Conservation (phyloP, 2,797 vertebrate genomes). For the Merluccius polli region DNA sequence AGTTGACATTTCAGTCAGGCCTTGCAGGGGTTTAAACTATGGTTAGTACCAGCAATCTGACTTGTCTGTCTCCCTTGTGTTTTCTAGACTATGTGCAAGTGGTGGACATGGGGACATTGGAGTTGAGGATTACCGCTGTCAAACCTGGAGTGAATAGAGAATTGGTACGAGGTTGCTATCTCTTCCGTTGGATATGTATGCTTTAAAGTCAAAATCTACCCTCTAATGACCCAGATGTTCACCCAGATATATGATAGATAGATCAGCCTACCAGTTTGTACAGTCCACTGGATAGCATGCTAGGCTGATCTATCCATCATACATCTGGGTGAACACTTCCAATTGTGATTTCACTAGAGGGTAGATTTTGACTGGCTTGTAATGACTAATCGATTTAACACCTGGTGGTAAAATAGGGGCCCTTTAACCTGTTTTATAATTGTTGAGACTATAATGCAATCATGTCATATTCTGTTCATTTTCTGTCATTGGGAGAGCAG, state of each 20-base stretch:
- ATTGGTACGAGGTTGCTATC: conserved; percentile 71
- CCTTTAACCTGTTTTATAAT: too few species aligned
- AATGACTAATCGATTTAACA: too few species aligned
- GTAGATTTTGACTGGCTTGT: too few species aligned
- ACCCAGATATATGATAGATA: too few species aligned
- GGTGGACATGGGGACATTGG: conserved; percentile 94
- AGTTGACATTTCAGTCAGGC: conserved; percentile 23
- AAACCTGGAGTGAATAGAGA: conserved; percentile 83
- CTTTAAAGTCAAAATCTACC: too few species aligned
- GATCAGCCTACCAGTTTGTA: too few species aligned
- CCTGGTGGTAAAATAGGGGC: too few species aligned
- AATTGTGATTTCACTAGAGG: too few species aligned
- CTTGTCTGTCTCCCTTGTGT: conserved; percentile 15
- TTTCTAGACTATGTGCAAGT: conserved; percentile 93
- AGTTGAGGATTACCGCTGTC: conserved; percentile 89
- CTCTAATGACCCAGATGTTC: too few species aligned
- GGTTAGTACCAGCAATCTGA: conserved; percentile 5
- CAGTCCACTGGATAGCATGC: too few species aligned
- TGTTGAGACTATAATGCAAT: background rate
- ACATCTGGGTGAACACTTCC: too few species aligned
- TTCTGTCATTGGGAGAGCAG: conserved; percentile 55
- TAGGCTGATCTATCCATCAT: too few species aligned
- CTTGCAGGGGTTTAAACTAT: background rate
- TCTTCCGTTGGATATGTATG: background rate
- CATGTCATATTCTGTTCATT: background rate